phyloP scores from a whole-genome alignment of 1,140 invertebrate genomes.

The Penaeus japonicus region DNA sequence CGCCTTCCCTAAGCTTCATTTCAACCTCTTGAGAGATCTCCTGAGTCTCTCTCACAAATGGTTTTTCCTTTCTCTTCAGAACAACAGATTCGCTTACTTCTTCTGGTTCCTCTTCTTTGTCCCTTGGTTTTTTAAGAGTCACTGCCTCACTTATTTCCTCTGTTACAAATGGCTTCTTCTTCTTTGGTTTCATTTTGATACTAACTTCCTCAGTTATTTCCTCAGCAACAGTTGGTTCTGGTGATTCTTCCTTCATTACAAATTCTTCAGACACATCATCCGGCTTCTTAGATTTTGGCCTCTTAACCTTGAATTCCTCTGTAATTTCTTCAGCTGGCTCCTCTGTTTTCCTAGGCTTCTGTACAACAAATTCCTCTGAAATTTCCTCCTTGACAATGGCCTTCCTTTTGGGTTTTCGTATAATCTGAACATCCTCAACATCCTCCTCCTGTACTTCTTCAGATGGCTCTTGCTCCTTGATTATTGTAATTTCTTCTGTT shows the following conservation, averaged over 20 bases:
- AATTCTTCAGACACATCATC: slow-evolving; percentile 58
- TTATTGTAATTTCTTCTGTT: not conserved
- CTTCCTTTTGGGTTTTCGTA: slow-evolving; percentile 50
- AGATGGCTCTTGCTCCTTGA: not conserved
- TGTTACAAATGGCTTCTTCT: slow-evolving; percentile 38
- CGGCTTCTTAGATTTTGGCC: slow-evolving; percentile 47
- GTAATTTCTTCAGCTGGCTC: slow-evolving; percentile 23
- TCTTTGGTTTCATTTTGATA: slow-evolving; percentile 37
- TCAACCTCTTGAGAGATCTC: slow-evolving; percentile 55
- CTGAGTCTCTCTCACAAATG: slow-evolving; percentile 31
- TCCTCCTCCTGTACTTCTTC: slow-evolving; percentile 44
- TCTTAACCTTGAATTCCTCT: slow-evolving; percentile 36
- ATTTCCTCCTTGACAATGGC: slow-evolving; percentile 19
- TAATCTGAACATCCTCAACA: slow-evolving; percentile 42
- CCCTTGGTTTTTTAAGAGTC: slow-evolving; percentile 30
- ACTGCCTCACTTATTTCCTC: slow-evolving; percentile 37
- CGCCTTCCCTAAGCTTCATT: slow-evolving; percentile 61
- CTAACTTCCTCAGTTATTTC: slow-evolving; percentile 49
- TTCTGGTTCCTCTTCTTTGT: slow-evolving; percentile 34
- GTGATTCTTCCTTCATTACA: slow-evolving; percentile 25
- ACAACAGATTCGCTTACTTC: slow-evolving; percentile 30
- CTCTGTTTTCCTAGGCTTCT: slow-evolving; percentile 18
- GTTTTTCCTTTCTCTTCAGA: slow-evolving; percentile 40
- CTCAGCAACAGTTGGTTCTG: slow-evolving; percentile 31
- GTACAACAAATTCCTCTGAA: slow-evolving; percentile 30